Evolutionary conservation across 2,888 invertebrate genomes (phyloP).

Genomic region (Frankliniella fusca): DNA sequence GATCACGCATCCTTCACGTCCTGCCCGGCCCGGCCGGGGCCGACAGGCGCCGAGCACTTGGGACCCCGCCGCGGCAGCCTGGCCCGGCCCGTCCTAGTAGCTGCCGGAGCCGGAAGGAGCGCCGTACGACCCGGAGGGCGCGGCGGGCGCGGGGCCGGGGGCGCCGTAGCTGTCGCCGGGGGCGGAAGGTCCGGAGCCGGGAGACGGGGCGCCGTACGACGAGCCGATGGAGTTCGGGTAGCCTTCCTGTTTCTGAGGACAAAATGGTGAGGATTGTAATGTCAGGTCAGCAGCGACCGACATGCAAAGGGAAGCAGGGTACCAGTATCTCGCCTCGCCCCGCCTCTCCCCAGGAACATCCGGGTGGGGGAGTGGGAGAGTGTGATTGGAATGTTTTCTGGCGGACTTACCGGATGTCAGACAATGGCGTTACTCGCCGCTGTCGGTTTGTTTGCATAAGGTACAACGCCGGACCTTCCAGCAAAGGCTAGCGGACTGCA

Average conservation of each 20-base stretch:
- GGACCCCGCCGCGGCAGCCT: not conserved
- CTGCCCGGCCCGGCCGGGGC: too few species aligned
- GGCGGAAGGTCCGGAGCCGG: conserved; percentile 44
- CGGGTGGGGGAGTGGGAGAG: not conserved
- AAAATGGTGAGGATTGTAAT: too few species aligned
- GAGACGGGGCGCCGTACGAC: conserved; percentile 52
- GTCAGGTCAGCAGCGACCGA: too few species aligned
- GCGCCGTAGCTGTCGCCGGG: conserved; percentile 60
- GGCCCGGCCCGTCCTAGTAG: not conserved
- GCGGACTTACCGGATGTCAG: not conserved
- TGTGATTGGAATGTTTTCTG: conserved; percentile 5
- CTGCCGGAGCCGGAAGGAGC: not conserved
- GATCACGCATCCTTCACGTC: too few species aligned
- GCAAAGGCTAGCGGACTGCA: not conserved
- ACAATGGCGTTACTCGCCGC: too few species aligned
- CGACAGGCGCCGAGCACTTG: not conserved
- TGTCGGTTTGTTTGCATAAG: not conserved
- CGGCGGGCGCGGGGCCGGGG: conserved; percentile 46
- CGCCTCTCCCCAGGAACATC: not conserved
- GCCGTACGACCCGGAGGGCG: conserved; percentile 34
- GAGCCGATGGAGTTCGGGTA: conserved; percentile 44
- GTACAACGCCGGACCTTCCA: not conserved
- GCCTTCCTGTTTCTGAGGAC: conserved; percentile 3
- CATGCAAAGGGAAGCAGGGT: too few species aligned
- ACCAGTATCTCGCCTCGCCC: too few species aligned